Conservation (phyloP, 2,113 vertebrate genomes). For the Scomber scombrus region DNA sequence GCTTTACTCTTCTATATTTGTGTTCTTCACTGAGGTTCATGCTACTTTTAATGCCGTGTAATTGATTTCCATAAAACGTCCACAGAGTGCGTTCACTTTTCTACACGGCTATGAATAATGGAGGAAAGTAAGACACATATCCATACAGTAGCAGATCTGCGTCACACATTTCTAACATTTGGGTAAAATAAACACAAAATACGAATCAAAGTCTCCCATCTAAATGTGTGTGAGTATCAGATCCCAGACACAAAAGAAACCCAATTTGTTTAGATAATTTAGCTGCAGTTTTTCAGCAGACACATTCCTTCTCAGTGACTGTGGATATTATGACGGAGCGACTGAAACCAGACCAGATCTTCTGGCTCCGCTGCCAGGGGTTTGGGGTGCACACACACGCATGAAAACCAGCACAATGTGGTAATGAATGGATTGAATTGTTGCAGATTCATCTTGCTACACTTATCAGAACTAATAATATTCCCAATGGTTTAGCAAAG, state of each 20-base stretch:
- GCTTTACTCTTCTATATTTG: conserved; percentile 37
- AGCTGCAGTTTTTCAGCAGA: conserved; percentile 79
- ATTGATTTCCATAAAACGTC: conserved; percentile 6
- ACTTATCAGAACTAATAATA: conserved; percentile 67
- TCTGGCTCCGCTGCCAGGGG: conserved; percentile 60
- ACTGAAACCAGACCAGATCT: conserved; percentile 82
- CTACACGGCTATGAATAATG: conserved; percentile 41
- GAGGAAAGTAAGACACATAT: conserved; percentile 41
- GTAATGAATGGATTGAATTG: conserved; percentile 60
- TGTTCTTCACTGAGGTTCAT: conserved; percentile 9
- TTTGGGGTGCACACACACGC: conserved; percentile 34
- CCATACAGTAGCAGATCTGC: conserved; percentile 48
- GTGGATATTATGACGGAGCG: conserved; percentile 82
- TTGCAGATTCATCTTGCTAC: conserved; percentile 58
- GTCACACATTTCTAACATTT: conserved; percentile 40
- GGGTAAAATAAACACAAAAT: conserved; percentile 50
- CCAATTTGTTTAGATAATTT: conserved; percentile 84
- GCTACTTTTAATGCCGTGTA: conserved; percentile 3
- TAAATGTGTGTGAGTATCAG: conserved; percentile 62
- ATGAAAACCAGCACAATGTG: conserved; percentile 44
- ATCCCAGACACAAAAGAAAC: conserved; percentile 78
- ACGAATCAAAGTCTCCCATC: conserved; percentile 65
- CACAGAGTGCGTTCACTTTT: conserved; percentile 5
- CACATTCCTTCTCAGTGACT: conserved; percentile 84
- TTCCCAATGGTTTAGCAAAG: conserved; percentile 50